Evolutionary conservation across 1,140 invertebrate species (phyloP).

Genomic region (Ptiloglossa arizonensis): DNA sequence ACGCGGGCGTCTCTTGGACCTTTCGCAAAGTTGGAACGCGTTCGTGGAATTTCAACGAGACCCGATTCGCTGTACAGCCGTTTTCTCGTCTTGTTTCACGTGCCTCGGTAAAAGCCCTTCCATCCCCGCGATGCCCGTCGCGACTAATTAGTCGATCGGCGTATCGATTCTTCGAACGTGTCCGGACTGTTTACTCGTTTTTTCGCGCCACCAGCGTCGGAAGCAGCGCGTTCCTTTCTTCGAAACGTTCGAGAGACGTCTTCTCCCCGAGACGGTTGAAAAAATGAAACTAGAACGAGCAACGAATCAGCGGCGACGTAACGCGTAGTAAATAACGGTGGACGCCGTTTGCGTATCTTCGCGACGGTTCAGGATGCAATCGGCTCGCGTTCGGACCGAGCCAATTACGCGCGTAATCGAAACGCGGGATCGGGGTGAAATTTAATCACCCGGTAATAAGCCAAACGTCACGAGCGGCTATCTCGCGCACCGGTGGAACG

Average conservation of each 20-base stretch:
- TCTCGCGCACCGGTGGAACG: background rate
- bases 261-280: too few species aligned
- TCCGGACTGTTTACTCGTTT: slow-evolving; percentile 30
- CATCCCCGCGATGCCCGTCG: slow-evolving; percentile 22
- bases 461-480: background rate
- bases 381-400: slow-evolving; percentile 7
- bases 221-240: too few species aligned
- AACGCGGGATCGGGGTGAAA: slow-evolving; percentile 15
- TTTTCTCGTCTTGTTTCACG: slow-evolving; percentile 42
- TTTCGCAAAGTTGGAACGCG: slow-evolving; percentile 46
- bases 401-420: slow-evolving; percentile 34
- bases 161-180: slow-evolving; percentile 48
- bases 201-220: too few species aligned
- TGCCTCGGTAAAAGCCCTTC: slow-evolving; percentile 18
- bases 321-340: background rate
- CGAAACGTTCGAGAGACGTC: too few species aligned
- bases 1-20: slow-evolving; percentile 5
- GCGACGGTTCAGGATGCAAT: background rate
- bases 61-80: slow-evolving; percentile 50
- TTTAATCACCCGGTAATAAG: slow-evolving; percentile 24
- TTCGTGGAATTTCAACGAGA: slow-evolving; percentile 54
- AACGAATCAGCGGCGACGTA: too few species aligned
- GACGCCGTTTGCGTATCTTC: background rate
- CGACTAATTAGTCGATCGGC: slow-evolving; percentile 61
- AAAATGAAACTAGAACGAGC: too few species aligned